Evolutionary conservation across 2,797 vertebrate genomes (phyloP).

Genomic region (Morus bassanus): DNA sequence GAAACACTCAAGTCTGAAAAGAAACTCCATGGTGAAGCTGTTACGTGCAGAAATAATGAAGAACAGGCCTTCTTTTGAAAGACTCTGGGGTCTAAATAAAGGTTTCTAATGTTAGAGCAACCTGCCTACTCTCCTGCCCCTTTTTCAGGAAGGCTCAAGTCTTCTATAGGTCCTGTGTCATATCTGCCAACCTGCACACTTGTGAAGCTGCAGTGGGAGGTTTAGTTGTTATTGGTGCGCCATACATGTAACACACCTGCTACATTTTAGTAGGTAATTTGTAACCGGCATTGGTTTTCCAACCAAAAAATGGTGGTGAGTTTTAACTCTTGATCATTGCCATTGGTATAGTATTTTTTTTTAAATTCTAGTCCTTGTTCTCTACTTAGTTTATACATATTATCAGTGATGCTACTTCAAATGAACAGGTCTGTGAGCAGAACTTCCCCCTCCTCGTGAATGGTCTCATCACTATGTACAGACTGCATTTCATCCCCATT

Average conservation of each 20-base stretch:
- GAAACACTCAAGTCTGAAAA: neutral
- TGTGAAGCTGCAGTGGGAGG: neutral
- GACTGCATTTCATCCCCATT: neutral
- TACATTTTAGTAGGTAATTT: neutral
- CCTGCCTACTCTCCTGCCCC: neutral
- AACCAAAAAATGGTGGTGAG: neutral
- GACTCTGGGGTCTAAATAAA: neutral
- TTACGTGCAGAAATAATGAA: neutral
- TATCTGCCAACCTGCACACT: neutral
- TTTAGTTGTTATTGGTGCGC: neutral
- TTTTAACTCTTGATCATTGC: neutral
- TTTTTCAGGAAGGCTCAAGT: neutral
- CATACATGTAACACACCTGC: neutral
- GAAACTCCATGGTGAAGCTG: neutral
- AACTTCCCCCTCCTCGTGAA: neutral
- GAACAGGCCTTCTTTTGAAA: neutral
- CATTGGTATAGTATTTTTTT: neutral
- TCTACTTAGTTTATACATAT: neutral
- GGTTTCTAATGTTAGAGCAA: neutral
- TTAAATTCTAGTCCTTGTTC: accelerated
- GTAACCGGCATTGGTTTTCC: neutral
- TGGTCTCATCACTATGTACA: neutral
- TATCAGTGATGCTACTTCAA: neutral
- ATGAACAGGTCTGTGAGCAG: neutral
- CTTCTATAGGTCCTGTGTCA: neutral